Base-by-base conservation (phyloP, 2,113 vertebrate genomes). In the Sander lucioperca region DNA sequence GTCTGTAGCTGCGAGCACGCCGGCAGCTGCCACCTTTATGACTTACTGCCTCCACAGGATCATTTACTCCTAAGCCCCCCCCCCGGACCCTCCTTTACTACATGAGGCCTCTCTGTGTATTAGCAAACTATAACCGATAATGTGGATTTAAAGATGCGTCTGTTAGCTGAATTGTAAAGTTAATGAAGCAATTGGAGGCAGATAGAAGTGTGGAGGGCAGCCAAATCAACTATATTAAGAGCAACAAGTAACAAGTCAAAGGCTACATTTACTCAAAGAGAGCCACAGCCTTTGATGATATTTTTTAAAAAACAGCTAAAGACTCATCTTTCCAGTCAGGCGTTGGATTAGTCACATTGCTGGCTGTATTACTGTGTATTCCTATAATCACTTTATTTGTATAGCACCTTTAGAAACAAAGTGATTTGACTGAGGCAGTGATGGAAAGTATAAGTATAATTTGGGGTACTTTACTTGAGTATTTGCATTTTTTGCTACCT, bases 21-120 rank as follows among this genome's bases (percentile, higher is more conserved):
- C 48, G 90, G 80, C 93, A 93, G 86, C 92, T 94, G 92, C 85
- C 91, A 67, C 85, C 87, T 87, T 84, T 82, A 88, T 64, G 72
- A 75, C 33, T 53, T 30, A 39, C 39, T 39, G 15, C 61, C 87
- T 59, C 79, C 67, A 71, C 72, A 39, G 72, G 82, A 78, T 85
- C 70, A 89, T 90, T 91, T 72, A 89, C 39, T 10, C 9, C 39
- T 10, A 39, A 39, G 8, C 8, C 39, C 51, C 63, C 62, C 1
- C 3, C 2, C 25, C 25, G 25, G 25, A 47, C 23, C 56, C 73
- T 45, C 45, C 45, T 68, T 71, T 27, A 59, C 51, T 1, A 11
- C 12, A 2, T 45, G 70, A 84, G 23, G 16, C 3, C 30, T 25
- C 59, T 57, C 36, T 36, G 61, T 33, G 21, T 12, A 56, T 62